A percentile compares a stretch with the other conserved stretches of the same genome.
Evolutionary conservation across 1,140 invertebrate genomes (phyloP).

Genomic region (Conopomorpha cramerella): DNA sequence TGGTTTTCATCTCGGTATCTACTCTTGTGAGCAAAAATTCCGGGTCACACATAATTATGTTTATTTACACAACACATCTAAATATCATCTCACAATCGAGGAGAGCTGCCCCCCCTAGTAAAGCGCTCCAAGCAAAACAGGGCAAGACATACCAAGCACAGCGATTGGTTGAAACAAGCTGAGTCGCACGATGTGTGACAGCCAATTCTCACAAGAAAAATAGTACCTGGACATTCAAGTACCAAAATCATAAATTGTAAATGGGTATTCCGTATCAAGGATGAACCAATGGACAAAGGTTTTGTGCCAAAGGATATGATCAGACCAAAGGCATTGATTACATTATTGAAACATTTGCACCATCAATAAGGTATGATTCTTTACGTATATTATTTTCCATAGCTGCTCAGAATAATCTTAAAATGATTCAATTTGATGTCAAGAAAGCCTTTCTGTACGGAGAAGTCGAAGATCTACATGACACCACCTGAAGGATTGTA

Average conservation of each 20-base stretch:
- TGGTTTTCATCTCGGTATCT: no score
- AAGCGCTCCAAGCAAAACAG: no score
- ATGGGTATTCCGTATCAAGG: slow-evolving; percentile 35
- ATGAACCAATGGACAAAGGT: slow-evolving; percentile 10
- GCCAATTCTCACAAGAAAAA: slow-evolving; percentile 16
- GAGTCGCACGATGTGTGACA: no score
- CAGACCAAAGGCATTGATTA: slow-evolving; percentile 19
- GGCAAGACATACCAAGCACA: no score
- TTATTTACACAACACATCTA: no score
- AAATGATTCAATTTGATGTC: slow-evolving; percentile 17
- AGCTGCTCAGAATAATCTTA: slow-evolving; percentile 12
- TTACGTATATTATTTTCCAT: slow-evolving; percentile 17
- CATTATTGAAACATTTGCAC: slow-evolving; percentile 16
- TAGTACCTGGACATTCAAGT: slow-evolving; percentile 19
- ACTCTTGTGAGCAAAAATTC: no score
- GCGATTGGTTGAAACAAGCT: no score
- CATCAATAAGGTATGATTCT: slow-evolving; percentile 14
- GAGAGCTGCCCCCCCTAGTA: no score
- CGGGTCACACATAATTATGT: no score
- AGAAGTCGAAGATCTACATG: slow-evolving; percentile 18
- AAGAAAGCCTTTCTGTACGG: slow-evolving; percentile 19
- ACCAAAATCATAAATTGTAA: slow-evolving; percentile 23
- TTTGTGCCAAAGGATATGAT: slow-evolving; percentile 17
- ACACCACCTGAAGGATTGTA: slow-evolving; percentile 10
- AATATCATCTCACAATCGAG: no score